A percentile compares a stretch with the other conserved stretches of the same genome.
Conservation (phyloP, 2,888 invertebrate species). For the Ametastegia equiseti region DNA sequence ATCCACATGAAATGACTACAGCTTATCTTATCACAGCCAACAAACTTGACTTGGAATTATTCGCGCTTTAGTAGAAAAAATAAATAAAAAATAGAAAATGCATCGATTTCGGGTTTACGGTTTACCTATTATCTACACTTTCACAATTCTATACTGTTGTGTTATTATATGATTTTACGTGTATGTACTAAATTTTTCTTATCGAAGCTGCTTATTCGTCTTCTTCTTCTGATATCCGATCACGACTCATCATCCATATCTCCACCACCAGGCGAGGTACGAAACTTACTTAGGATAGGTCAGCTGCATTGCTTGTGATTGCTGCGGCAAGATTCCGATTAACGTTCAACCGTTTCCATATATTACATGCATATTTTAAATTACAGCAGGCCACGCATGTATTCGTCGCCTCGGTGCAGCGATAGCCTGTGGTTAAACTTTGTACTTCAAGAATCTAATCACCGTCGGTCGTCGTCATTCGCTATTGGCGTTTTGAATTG, state of each 20-base stretch:
- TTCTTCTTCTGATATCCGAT: neutral
- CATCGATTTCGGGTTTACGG: no score
- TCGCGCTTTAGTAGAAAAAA: neutral
- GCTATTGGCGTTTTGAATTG: neutral
- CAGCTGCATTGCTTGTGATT: neutral
- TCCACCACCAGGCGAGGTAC: neutral
- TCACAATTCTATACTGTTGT: neutral
- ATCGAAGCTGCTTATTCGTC: neutral
- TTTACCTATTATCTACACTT: neutral
- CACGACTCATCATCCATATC: neutral
- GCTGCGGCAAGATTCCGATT: neutral
- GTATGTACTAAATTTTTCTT: neutral
- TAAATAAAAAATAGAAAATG: neutral
- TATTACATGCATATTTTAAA: neutral
- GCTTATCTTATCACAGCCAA: constrained; percentile 12
- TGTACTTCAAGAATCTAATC: neutral
- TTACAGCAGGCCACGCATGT: neutral
- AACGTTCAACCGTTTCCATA: neutral
- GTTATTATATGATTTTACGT: neutral
- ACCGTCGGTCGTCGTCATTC: neutral
- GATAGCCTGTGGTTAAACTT: neutral
- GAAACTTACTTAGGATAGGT: neutral
- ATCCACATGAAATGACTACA: constrained; percentile 22
- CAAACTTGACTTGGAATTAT: constrained; percentile 27
- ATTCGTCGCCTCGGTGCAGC: neutral